phyloP scores from a whole-genome alignment of 1,140 invertebrate species.

The Vanessa atalanta region DNA sequence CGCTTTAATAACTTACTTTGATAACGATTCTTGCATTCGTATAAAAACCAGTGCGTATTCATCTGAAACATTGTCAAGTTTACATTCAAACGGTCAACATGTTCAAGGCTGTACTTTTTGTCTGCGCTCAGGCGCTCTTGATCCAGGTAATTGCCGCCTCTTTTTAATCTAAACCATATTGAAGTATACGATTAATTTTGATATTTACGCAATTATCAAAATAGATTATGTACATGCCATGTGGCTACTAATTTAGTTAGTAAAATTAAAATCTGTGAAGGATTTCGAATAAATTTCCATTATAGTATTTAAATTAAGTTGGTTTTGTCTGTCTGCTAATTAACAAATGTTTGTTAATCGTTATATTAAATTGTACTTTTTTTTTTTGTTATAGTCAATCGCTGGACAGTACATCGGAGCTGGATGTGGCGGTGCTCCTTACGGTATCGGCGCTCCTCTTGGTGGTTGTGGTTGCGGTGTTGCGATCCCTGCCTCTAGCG shows the following conservation, averaged over 20 bases:
- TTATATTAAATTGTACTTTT: too few relatives aligned
- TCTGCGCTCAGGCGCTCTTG: conserved; percentile 44
- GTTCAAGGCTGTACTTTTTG: conserved; percentile 37
- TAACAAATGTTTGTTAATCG: too few relatives aligned
- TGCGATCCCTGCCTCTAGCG: not conserved
- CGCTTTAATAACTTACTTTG: not conserved
- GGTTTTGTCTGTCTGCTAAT: too few relatives aligned
- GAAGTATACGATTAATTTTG: too few relatives aligned
- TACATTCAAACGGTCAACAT: conserved; percentile 29
- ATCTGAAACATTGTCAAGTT: not conserved
- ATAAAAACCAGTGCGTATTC: not conserved
- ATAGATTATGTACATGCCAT: too few relatives aligned
- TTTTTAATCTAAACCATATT: too few relatives aligned
- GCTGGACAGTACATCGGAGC: conserved; percentile 29
- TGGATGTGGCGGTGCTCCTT: conserved; percentile 11
- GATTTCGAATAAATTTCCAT: too few relatives aligned
- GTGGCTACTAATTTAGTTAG: too few relatives aligned
- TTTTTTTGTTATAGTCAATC: conserved; percentile 15
- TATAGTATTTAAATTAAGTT: too few relatives aligned
- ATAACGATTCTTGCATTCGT: not conserved
- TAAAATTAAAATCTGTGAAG: too few relatives aligned
- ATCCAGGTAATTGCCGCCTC: conserved; percentile 34
- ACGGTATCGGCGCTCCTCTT: too few relatives aligned
- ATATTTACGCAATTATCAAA: too few relatives aligned
- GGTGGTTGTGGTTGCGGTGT: not conserved